Evolutionary conservation across 64 coral and sea anemone genomes (phyloP), one percentile per base, ranked within the genome.

Genomic region (Cladopsammia gracilis): DNA sequence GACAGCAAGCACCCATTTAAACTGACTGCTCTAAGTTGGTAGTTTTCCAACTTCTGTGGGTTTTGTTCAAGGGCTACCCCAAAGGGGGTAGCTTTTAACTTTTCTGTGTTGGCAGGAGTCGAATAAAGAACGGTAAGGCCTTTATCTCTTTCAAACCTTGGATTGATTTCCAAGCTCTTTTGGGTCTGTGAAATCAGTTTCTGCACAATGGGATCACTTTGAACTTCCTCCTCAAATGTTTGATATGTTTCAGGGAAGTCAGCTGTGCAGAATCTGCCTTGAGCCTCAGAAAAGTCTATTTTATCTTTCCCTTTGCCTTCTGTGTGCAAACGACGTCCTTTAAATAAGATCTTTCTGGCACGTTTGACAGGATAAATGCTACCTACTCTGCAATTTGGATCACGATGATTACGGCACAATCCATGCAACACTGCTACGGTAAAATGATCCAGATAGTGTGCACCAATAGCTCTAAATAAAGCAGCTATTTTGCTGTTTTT

Each of bases 371-470:
- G 83, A 88, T 93, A 75, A 24, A 93, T 56, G 42, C 69, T 93
- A 0, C 91, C 91, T 23, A 93, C 50, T n/a, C 0, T 64, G 25
- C 56, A 87, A 0, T 70, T 6, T 79, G 61, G 83, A 80, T 93
- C 91, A 0, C 34, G 13, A 49, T 13, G 8, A 79, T 93, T 93
- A 13, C 59, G 7, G 48, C 76, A 44, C 18, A 86, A 71, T 6
- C 91, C 91, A 79, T 61, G 50, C 20, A 93, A 69, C 16, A 93
- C 46, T 1, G 26, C 74, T 59, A 72, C 54, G 14, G 91, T 51
- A 47, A 72, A 58, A 58, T 93, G 83, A 77, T 93, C 91, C 44
- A 70, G 10, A 25, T 88, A 93, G 0, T 87, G 73, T 43, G 84
- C 85, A 25, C 91, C 91, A 49, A 79, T 43, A 16, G 91, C 91